Conservation (phyloP, 2,797 vertebrate species). For the Xenops minutus region DNA sequence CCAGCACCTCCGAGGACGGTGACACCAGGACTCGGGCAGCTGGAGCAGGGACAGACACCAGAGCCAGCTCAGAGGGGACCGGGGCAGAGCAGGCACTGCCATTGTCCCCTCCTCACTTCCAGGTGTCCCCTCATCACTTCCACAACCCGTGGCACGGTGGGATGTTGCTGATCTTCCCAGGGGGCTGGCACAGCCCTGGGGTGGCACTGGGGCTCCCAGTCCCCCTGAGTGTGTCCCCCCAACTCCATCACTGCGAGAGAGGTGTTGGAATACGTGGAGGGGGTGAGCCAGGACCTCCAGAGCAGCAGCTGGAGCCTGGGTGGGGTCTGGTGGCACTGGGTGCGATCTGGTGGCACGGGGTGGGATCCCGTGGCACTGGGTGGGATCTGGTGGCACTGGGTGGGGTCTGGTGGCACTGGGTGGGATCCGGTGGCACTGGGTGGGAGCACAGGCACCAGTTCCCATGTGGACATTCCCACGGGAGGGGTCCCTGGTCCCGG, state of each 20-base stretch:
- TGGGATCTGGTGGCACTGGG: too few relatives aligned
- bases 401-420: background rate
- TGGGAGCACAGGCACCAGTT: fast-evolving
- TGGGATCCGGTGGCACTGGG: background rate
- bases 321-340: background rate
- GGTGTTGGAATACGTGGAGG: fast-evolving
- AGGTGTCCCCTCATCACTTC: fast-evolving
- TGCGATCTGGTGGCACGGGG: background rate
- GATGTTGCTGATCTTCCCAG: background rate
- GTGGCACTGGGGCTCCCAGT: background rate
- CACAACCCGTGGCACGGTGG: fast-evolving
- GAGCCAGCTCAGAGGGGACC: background rate
- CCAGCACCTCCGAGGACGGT: constrained; percentile 64
- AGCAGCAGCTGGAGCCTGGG: background rate
- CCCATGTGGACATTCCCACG: fast-evolving
- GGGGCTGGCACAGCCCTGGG: background rate
- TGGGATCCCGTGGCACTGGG: background rate
- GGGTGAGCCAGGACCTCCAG: fast-evolving
- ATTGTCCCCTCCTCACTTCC: fast-evolving
- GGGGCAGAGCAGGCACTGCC: background rate
- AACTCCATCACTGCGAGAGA: background rate
- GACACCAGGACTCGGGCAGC: constrained; percentile 67
- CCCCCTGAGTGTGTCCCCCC: background rate
- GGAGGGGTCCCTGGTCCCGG: fast-evolving
- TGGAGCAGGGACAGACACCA: background rate